Percentiles rank a stretch among this genome's conserved stretches.
phyloP scores from a whole-genome alignment of 2,888 invertebrate species.

The Erebia ligea region DNA sequence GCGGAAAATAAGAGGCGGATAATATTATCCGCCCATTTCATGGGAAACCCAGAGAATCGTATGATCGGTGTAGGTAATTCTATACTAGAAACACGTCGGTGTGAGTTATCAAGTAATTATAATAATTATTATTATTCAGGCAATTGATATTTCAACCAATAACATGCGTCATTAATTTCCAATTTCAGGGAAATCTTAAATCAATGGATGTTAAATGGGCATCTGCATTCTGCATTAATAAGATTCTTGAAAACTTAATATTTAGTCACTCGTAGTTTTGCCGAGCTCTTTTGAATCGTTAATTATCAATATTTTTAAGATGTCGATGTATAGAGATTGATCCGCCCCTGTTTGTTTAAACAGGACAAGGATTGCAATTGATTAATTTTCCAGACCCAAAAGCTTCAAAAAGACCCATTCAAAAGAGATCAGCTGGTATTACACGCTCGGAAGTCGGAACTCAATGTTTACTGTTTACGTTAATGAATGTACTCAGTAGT shows the following conservation, averaged over 20 bases:
- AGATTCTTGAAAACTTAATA: neutral
- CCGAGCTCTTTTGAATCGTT: neutral
- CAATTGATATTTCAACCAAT: neutral
- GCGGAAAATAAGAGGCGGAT: constrained; percentile 3
- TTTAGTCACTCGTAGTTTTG: neutral
- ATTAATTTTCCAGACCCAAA: neutral
- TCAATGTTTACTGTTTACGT: neutral
- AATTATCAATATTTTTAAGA: no score
- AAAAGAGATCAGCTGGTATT: neutral
- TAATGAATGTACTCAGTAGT: neutral
- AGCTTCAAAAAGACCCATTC: neutral
- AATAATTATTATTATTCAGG: neutral
- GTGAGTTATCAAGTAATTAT: constrained; percentile 9
- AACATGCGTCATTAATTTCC: neutral
- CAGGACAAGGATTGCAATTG: neutral
- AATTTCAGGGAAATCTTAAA: neutral
- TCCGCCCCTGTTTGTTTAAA: neutral
- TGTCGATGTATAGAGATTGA: no score
- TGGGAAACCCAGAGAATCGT: constrained; percentile 15
- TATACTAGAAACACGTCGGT: neutral
- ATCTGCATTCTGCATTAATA: no score
- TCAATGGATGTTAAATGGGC: neutral
- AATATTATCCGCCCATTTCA: neutral
- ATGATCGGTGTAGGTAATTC: neutral
- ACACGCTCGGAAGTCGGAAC: neutral